phyloP scores from a whole-genome alignment of 2,797 vertebrate genomes.

The Macropus fuliginosus region DNA sequence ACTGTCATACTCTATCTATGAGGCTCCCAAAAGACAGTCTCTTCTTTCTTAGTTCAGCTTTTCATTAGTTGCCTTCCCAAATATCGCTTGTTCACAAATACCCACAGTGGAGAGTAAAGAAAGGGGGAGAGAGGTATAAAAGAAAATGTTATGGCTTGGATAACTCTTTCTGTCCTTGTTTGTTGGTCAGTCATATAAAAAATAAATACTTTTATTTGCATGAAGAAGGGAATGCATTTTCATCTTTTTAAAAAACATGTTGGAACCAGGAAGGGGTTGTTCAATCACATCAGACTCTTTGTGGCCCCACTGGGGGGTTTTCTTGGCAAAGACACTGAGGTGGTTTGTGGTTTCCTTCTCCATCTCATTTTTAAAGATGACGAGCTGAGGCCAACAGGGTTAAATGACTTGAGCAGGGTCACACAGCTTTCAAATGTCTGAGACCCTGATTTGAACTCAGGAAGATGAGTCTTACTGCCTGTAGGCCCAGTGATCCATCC shows the following conservation, averaged over 20 bases:
- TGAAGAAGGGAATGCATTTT: background rate
- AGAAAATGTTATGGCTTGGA: constrained; percentile 4
- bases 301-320: background rate
- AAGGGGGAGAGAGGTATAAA: background rate
- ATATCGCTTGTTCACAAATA: background rate
- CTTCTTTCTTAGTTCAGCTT: constrained; percentile 12
- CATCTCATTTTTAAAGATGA: background rate
- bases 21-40: constrained; percentile 33
- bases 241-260: background rate
- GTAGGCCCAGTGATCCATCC: background rate
- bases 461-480: background rate
- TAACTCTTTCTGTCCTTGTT: background rate
- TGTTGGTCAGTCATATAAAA: background rate
- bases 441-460: background rate
- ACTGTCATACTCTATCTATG: background rate
- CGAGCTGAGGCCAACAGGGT: background rate
- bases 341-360: background rate
- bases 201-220: constrained; percentile 46
- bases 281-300: background rate
- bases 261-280: background rate
- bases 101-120: background rate
- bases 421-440: background rate
- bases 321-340: background rate
- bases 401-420: background rate
- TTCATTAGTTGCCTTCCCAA: background rate